A percentile compares a stretch with the other conserved stretches of the same genome.
Evolutionary conservation across 2,797 vertebrate species (phyloP).

Genomic region (Lutjanus argentimaculatus): DNA sequence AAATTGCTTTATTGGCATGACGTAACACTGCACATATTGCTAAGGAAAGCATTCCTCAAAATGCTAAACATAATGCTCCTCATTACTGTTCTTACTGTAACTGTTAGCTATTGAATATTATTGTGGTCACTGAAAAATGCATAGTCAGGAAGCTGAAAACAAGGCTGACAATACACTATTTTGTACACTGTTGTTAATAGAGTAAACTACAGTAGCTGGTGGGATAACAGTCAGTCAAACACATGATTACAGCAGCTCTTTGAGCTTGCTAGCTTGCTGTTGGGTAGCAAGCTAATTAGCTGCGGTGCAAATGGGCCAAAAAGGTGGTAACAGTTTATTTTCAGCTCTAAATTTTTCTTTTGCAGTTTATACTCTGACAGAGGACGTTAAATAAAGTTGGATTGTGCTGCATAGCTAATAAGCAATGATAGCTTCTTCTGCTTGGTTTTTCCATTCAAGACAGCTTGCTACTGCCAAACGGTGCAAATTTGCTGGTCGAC

Average conservation of each 20-base stretch:
- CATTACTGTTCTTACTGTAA: no score
- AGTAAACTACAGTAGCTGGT: no score
- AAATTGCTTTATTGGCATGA: no score
- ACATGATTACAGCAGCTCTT: not conserved
- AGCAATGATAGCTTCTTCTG: not conserved
- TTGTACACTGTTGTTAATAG: no score
- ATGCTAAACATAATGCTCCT: no score
- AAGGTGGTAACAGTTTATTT: not conserved
- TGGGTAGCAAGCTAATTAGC: not conserved
- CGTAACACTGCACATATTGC: no score
- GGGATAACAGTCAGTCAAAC: no score
- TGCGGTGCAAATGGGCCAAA: not conserved
- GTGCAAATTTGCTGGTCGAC: not conserved
- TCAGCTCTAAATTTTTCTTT: not conserved
- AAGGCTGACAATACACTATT: no score
- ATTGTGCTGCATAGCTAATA: not conserved
- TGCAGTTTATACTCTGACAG: not conserved
- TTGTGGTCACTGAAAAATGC: not conserved
- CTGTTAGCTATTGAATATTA: no score
- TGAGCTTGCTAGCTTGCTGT: not conserved
- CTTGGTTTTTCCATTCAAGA: not conserved
- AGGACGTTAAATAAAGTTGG: not conserved
- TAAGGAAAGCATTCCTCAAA: no score
- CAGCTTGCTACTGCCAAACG: not conserved
- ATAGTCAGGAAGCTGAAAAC: not conserved